A percentile compares a stretch with the other conserved stretches of the same genome.
Conservation (phyloP, 2,888 invertebrate species). For the Drosophila heteroneura region DNA sequence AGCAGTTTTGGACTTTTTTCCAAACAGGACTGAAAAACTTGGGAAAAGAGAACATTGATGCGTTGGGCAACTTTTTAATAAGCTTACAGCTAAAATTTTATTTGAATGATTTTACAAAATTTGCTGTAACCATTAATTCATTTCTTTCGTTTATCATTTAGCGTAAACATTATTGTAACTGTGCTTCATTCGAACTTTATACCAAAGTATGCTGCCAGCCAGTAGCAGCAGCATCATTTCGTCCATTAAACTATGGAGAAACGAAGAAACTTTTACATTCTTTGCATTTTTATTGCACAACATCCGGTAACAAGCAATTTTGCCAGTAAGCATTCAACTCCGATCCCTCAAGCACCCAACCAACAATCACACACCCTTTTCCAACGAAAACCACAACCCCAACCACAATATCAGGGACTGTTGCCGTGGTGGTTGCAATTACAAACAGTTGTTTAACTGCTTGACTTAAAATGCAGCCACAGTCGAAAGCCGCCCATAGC, state of each 20-base stretch:
- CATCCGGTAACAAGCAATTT: constrained; percentile 76
- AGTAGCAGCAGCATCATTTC: constrained; percentile 14
- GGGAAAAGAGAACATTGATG: neutral
- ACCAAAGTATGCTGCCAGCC: neutral
- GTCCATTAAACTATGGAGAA: constrained; percentile 21
- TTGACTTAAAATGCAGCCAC: constrained; percentile 72
- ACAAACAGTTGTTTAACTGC: constrained; percentile 79
- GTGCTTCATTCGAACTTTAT: constrained; percentile 4
- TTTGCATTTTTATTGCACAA: constrained; percentile 80
- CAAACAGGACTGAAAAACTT: neutral
- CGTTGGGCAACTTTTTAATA: neutral
- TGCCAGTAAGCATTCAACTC: constrained; percentile 63
- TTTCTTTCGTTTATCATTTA: constrained; percentile 18
- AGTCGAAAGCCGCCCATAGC: constrained; percentile 26
- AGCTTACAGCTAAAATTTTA: neutral
- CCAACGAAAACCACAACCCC: constrained; percentile 38
- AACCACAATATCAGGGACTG: constrained; percentile 52
- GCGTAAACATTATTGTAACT: constrained; percentile 3
- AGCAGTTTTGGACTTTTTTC: neutral
- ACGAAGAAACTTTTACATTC: constrained; percentile 66
- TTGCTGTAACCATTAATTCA: neutral
- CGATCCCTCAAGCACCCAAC: constrained; percentile 42
- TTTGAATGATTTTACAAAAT: constrained; percentile 23
- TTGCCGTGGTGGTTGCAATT: constrained; percentile 59
- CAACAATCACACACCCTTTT: constrained; percentile 27